phyloP scores from a whole-genome alignment of 2,113 vertebrate genomes.

The Salminus brasiliensis region DNA sequence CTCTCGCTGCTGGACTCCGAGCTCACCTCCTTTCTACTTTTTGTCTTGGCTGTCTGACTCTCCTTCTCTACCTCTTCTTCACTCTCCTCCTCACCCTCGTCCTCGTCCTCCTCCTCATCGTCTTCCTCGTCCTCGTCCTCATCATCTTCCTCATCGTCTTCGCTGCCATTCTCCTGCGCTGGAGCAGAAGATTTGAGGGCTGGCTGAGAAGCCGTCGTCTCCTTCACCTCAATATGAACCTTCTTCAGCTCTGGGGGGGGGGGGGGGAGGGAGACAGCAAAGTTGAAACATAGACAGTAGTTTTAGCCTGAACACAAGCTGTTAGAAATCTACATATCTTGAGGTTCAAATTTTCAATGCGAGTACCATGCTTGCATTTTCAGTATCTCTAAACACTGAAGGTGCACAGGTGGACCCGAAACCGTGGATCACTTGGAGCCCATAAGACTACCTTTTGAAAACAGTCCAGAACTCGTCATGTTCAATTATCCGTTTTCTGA shows the following conservation, averaged over 20 bases:
- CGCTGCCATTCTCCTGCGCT: slow-evolving; percentile 80
- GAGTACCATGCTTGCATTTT: too few relatives aligned
- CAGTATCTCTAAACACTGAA: too few relatives aligned
- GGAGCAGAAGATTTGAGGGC: slow-evolving; percentile 69
- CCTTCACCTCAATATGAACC: slow-evolving; percentile 94
- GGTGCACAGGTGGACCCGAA: too few relatives aligned
- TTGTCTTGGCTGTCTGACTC: slow-evolving; percentile 65
- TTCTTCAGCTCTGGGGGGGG: slow-evolving; percentile 83
- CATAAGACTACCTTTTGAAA: too few relatives aligned
- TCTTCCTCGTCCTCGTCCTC: slow-evolving; percentile 65
- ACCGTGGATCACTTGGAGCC: too few relatives aligned
- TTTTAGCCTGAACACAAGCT: too few relatives aligned
- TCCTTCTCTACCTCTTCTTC: slow-evolving; percentile 62
- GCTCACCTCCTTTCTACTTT: slow-evolving; percentile 80
- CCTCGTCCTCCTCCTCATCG: slow-evolving; percentile 76
- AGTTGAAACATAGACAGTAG: too few relatives aligned
- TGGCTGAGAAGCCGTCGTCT: slow-evolving; percentile 70
- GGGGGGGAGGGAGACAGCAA: background rate
- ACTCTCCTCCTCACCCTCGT: slow-evolving; percentile 64
- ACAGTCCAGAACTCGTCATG: too few relatives aligned
- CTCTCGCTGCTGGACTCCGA: slow-evolving; percentile 86
- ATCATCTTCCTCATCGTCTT: slow-evolving; percentile 70
- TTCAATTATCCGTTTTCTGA: too few relatives aligned
- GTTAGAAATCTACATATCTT: too few relatives aligned
- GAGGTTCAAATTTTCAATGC: too few relatives aligned